phyloP scores from a whole-genome alignment of 2,888 invertebrate genomes.

The Yponomeuta evonymella region DNA sequence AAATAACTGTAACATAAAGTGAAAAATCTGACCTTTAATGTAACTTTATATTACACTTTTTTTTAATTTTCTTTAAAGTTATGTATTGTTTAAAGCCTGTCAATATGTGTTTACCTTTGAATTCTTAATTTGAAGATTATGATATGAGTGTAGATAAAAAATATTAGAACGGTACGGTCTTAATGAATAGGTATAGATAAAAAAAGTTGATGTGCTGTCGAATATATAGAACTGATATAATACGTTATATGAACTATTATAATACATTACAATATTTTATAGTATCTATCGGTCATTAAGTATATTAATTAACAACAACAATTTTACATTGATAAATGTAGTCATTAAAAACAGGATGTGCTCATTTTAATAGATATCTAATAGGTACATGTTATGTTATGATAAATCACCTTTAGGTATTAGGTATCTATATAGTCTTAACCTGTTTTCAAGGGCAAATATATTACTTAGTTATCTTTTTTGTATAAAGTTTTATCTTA shows the following conservation, averaged over 20 bases:
- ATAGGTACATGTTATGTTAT: neutral
- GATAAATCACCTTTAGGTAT: conserved; percentile 6
- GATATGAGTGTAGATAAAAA: too few relatives aligned
- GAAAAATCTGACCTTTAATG: too few relatives aligned
- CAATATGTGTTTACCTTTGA: too few relatives aligned
- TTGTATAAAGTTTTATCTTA: conserved; percentile 12
- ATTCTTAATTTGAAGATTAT: too few relatives aligned
- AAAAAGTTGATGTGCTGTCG: too few relatives aligned
- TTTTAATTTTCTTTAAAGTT: too few relatives aligned
- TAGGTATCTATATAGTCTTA: conserved; percentile 33
- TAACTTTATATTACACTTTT: too few relatives aligned
- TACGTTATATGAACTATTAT: conserved; percentile 31
- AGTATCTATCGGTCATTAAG: conserved; percentile 28
- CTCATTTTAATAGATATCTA: neutral
- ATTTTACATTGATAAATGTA: conserved; percentile 49
- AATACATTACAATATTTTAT: conserved; percentile 39
- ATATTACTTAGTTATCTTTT: conserved; percentile 8
- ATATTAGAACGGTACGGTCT: too few relatives aligned
- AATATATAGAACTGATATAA: conserved; percentile 46
- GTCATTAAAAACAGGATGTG: neutral
- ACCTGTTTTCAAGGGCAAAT: conserved; percentile 54
- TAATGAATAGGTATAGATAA: too few relatives aligned
- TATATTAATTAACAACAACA: conserved; percentile 50
- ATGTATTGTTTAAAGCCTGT: too few relatives aligned
- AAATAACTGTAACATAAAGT: too few relatives aligned